Conservation (phyloP, 2,113 vertebrate species). For the Nanorana parkeri region DNA sequence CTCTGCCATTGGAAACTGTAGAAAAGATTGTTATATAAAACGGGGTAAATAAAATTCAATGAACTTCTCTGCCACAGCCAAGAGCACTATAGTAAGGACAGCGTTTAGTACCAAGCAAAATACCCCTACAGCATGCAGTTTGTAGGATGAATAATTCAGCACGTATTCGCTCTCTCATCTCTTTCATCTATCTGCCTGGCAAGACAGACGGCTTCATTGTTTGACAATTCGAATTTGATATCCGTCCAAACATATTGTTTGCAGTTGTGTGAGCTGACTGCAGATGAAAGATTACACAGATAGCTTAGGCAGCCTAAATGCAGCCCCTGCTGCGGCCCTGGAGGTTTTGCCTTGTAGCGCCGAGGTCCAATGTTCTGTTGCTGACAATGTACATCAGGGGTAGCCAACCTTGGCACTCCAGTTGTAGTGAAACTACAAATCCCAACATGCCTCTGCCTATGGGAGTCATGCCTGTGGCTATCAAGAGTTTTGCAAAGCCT, state of each 20-base stretch:
- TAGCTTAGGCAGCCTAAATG: constrained; percentile 14
- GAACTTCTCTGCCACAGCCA: neutral
- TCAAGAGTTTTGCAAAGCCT: too few species aligned
- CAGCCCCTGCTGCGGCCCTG: neutral
- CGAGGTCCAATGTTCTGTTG: neutral
- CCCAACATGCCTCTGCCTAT: too few species aligned
- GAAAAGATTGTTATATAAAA: too few species aligned
- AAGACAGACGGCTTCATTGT: constrained; percentile 35
- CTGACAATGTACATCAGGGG: too few species aligned
- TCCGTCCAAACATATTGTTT: constrained; percentile 33
- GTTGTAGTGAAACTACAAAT: too few species aligned
- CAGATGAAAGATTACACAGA: constrained; percentile 37
- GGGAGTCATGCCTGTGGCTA: too few species aligned
- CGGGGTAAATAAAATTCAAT: too few species aligned
- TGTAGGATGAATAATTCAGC: constrained; percentile 43
- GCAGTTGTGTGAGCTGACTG: constrained; percentile 30
- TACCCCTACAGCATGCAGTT: neutral
- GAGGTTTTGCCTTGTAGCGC: neutral
- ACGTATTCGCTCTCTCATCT: constrained; percentile 11
- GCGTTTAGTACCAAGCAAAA: neutral
- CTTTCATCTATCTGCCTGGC: constrained; percentile 37
- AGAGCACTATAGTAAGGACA: neutral
- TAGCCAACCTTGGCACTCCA: too few species aligned
- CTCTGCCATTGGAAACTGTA: too few species aligned
- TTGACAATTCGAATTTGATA: constrained; percentile 41